Percentiles rank a stretch among this genome's conserved stretches.
Evolutionary conservation across 2,797 vertebrate species (phyloP).

Genomic region (Tauraco hartlaubi): DNA sequence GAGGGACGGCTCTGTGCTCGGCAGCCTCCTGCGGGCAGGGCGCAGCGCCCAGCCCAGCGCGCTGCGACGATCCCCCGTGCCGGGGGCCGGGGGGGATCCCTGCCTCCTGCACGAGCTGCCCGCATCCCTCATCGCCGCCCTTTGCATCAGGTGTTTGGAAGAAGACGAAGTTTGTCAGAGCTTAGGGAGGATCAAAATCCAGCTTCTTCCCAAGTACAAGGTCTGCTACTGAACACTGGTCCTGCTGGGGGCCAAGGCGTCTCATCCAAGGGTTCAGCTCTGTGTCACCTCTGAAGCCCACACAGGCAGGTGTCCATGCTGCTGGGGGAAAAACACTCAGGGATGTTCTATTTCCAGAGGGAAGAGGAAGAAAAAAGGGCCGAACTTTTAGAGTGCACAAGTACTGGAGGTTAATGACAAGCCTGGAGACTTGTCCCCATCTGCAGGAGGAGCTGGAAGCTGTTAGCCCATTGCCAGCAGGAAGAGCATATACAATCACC

Average conservation of each 20-base stretch:
- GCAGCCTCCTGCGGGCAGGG: not conserved
- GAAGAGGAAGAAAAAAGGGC: not conserved
- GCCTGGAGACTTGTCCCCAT: not conserved
- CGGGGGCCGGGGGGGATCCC: not conserved
- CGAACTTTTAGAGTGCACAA: rapidly evolving
- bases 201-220: not conserved
- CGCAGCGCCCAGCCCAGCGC: not conserved
- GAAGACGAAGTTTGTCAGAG: not conserved
- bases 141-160: not conserved
- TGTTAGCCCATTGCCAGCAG: not conserved
- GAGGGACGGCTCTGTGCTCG: not conserved
- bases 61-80: rapidly evolving
- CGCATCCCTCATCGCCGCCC: not conserved
- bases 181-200: not conserved
- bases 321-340: not conserved
- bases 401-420: not conserved
- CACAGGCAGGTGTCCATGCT: not conserved
- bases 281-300: not conserved
- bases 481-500: not conserved
- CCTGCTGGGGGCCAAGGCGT: not conserved
- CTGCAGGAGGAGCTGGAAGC: not conserved
- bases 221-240: not conserved
- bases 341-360: not conserved
- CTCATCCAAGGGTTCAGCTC: not conserved
- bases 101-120: not conserved